phyloP scores from a whole-genome alignment of 64 coral and sea anemone genomes.

The Porites lutea region DNA sequence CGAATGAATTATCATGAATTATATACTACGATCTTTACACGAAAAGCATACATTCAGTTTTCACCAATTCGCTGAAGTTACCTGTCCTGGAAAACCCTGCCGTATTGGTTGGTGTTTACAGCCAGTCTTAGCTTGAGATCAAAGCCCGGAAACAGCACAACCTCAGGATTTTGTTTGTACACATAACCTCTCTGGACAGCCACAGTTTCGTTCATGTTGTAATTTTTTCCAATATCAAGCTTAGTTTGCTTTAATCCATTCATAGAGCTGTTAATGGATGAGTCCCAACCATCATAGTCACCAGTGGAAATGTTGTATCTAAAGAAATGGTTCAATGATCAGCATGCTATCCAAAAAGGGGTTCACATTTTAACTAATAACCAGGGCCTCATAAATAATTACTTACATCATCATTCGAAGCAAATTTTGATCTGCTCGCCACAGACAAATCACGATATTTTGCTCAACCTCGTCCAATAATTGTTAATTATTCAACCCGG shows the following conservation, averaged over 20 bases:
- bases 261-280: constrained; percentile 73
- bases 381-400: no score
- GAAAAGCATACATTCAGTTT: not conserved
- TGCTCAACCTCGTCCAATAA: no score
- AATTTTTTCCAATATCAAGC: constrained; percentile 76
- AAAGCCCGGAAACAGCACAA: constrained; percentile 80
- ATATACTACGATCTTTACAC: not conserved
- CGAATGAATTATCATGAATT: no score
- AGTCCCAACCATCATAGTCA: constrained; percentile 92
- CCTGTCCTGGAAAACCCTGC: constrained; percentile 97
- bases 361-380: no score
- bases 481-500: no score
- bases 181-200: constrained; percentile 82
- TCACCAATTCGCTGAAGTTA: not conserved
- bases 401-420: no score
- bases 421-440: no score
- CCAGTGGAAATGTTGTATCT: constrained; percentile 99
- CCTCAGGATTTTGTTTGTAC: constrained; percentile 98
- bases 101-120: constrained; percentile 96
- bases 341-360: no score
- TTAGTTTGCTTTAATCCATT: constrained; percentile 58
- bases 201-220: constrained; percentile 55
- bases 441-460: no score
- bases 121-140: constrained; percentile 82
- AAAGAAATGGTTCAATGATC: not conserved